Base-by-base conservation (phyloP, 2,888 invertebrate genomes). In the Cerceris ruficornis region DNA sequence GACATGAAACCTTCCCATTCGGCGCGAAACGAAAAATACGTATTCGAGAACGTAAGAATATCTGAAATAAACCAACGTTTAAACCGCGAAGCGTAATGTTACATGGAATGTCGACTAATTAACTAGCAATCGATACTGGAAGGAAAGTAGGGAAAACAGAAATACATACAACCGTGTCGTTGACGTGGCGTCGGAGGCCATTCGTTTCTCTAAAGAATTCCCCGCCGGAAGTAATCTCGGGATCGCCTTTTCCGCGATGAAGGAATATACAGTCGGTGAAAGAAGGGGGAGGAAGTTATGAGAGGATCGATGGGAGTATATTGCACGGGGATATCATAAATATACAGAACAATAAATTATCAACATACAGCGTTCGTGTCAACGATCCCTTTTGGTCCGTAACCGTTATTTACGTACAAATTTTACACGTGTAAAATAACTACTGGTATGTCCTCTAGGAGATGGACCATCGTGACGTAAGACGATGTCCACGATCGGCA, bases 321-420 rank as follows among this genome's bases (percentile, higher is more conserved):
- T 85, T 83, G 78, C 81, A 82, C 85, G 82, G 78, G 66, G 69
- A 81, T 75, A 4, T 28, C 28, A 28, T 28, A 28, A 28, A 28
- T 28, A 28, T 28, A 28, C n/a, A n/a, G n/a, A 28, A 28, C 28
- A 28, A 28, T 28, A 28, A 65, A 75, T 55, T n/a, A 66, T 42
- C 66, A 65, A 70, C 65, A 75, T 69, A 83, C 77, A 80, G 77
- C 58, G 28, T 60, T 11, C 67, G 58, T 62, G 50, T 55, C 66
- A 54, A 41, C 52, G 62, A 61, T 75, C 62, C 67, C 69, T 28
- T 4, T 84, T 82, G 84, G 84, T 84, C 84, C 83, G 66, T 82
- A 81, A 78, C 55, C 28, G 28, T 41, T 55, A 66, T 71, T 80
- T 84, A 80, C 79, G 75, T 86, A 87, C 81, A 87, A 85, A 83